phyloP scores from a whole-genome alignment of 2,797 vertebrate genomes.

The Sebastolobus altivelis region DNA sequence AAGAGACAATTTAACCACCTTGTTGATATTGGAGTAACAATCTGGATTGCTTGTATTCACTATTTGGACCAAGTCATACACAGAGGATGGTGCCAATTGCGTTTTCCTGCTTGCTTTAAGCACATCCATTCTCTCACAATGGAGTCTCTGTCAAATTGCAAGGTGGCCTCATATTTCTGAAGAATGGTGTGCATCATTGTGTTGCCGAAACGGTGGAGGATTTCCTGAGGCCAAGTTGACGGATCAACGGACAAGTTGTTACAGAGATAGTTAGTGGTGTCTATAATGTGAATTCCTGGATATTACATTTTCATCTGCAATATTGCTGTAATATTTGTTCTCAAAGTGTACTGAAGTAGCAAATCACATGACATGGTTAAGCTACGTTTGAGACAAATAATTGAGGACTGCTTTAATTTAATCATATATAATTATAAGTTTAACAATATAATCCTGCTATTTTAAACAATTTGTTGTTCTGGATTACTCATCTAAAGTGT shows the following conservation, averaged over 20 bases:
- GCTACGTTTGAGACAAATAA: neutral
- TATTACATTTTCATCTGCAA: too few species aligned
- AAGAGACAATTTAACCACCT: neutral
- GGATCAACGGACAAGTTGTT: neutral
- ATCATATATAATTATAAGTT: neutral
- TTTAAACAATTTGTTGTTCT: neutral
- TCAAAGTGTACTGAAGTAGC: too few species aligned
- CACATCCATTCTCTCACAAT: neutral
- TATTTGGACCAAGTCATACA: slow-evolving; percentile 22
- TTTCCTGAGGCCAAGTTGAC: neutral
- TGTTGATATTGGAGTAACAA: neutral
- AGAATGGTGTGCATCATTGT: neutral
- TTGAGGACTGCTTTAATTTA: neutral
- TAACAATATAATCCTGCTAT: neutral
- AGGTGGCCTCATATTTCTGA: neutral
- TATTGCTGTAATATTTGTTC: too few species aligned
- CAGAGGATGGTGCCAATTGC: neutral
- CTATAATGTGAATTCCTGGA: too few species aligned
- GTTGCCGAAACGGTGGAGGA: neutral
- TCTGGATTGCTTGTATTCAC: slow-evolving; percentile 2
- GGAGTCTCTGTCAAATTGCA: slow-evolving; percentile 1
- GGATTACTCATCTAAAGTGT: neutral
- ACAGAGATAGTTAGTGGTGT: too few species aligned
- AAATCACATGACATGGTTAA: neutral
- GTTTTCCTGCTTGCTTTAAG: slow-evolving; percentile 8